A percentile compares a stretch with the other conserved stretches of the same genome.
Evolutionary conservation across 2,888 invertebrate species (phyloP).

Genomic region (Digitonthophagus gazella): DNA sequence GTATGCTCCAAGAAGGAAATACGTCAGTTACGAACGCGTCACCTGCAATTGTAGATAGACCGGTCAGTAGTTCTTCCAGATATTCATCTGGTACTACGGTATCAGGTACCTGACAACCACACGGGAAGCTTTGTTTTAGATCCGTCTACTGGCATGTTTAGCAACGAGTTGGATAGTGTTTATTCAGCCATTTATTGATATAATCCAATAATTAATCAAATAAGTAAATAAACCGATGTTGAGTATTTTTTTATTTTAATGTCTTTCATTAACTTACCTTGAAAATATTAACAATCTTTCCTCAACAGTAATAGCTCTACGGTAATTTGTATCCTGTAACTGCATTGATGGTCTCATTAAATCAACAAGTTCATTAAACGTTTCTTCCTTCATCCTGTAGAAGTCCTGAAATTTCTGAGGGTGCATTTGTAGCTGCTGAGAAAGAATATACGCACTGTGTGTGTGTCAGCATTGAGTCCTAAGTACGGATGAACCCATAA

Average conservation of each 20-base stretch:
- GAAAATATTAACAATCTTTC: slow-evolving; percentile 8
- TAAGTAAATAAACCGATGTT: slow-evolving; percentile 7
- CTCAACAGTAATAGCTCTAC: slow-evolving; percentile 6
- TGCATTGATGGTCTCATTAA: slow-evolving; percentile 7
- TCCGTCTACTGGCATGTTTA: slow-evolving; percentile 12
- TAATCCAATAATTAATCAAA: not conserved
- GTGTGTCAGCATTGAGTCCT: slow-evolving; percentile 6
- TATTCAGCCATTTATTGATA: no score
- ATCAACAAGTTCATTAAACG: slow-evolving; percentile 2
- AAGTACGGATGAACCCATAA: slow-evolving; percentile 14
- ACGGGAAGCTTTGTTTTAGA: slow-evolving; percentile 3
- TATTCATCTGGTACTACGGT: slow-evolving; percentile 10
- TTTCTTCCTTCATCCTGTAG: slow-evolving; percentile 1
- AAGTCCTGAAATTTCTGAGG: slow-evolving; percentile 11
- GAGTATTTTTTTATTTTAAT: slow-evolving; percentile 4
- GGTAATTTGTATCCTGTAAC: slow-evolving; percentile 9
- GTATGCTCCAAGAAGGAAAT: not conserved
- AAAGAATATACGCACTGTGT: slow-evolving; percentile 12
- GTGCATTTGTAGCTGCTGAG: slow-evolving; percentile 13
- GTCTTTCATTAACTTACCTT: slow-evolving; percentile 8
- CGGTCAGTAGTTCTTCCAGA: slow-evolving; percentile 13
- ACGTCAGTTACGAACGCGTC: no score
- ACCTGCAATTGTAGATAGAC: not conserved
- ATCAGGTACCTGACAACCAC: slow-evolving; percentile 10
- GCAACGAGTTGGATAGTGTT: no score